Evolutionary conservation across 2,888 invertebrate species (phyloP).

Genomic region (Apoderus coryli): DNA sequence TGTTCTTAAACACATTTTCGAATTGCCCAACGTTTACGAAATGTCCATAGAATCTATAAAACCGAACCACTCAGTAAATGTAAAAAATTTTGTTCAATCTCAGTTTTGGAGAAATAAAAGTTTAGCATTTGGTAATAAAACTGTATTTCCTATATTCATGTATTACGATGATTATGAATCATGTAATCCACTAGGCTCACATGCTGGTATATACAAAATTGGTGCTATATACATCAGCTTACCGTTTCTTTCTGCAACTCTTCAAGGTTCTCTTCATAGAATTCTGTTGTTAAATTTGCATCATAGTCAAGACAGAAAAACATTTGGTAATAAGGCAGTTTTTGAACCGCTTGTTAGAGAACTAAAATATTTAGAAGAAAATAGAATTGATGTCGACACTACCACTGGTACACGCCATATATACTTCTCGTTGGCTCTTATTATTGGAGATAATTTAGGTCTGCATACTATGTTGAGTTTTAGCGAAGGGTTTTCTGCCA

Average conservation of each 20-base stretch:
- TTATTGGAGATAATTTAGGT: conserved; percentile 19
- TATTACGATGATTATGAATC: conserved; percentile 17
- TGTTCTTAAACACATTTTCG: conserved; percentile 8
- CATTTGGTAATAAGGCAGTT: no score
- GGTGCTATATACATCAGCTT: conserved; percentile 13
- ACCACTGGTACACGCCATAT: no score
- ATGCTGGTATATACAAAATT: conserved; percentile 13
- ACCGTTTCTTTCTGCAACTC: no score
- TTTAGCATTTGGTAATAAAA: conserved; percentile 4
- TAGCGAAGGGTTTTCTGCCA: no score
- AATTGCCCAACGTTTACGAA: conserved; percentile 8
- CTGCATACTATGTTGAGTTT: conserved; percentile 18
- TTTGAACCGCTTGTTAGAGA: no score
- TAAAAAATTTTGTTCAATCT: conserved; percentile 13
- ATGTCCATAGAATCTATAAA: not conserved
- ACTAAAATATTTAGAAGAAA: no score
- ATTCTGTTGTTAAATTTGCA: no score
- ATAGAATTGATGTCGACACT: no score
- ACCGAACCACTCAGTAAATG: not conserved
- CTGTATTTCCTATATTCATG: conserved; percentile 13
- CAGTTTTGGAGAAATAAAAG: conserved; percentile 13
- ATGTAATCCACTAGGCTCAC: conserved; percentile 15
- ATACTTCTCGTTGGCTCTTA: conserved; percentile 16
- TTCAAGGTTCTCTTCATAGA: no score
- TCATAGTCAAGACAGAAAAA: no score